Evolutionary conservation across 2,113 vertebrate species (phyloP).

Genomic region (Nicator chloris): DNA sequence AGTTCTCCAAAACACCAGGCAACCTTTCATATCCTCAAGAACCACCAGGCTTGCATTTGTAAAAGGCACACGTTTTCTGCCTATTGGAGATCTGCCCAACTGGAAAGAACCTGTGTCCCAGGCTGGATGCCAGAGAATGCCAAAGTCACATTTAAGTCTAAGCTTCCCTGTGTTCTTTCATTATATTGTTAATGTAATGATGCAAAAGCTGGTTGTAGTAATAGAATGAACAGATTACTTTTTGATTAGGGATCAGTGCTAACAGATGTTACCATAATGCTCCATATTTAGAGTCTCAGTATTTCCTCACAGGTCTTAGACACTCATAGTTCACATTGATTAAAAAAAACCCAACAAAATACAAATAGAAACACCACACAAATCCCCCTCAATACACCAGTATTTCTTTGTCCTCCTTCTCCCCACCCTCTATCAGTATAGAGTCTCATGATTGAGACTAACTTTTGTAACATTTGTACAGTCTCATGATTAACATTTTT

Average conservation of each 20-base stretch:
- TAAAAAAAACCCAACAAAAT: no score
- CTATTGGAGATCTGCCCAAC: neutral
- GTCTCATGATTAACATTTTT: neutral
- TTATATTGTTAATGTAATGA: neutral
- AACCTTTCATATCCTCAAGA: neutral
- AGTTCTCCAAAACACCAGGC: neutral
- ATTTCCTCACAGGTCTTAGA: neutral
- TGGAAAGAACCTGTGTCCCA: neutral
- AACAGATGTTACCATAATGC: neutral
- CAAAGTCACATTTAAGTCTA: neutral
- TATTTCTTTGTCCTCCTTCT: neutral
- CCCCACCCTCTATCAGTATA: neutral
- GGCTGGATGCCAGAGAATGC: neutral
- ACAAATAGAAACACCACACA: fast-evolving
- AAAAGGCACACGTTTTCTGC: neutral
- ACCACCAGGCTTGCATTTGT: neutral
- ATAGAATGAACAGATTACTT: neutral
- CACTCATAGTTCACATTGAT: neutral
- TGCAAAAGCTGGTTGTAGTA: neutral
- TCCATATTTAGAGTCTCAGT: neutral
- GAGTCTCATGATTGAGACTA: neutral
- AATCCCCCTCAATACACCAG: fast-evolving
- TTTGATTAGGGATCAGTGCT: neutral
- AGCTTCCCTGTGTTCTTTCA: neutral
- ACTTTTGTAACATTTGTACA: no score